Evolutionary conservation across 2,113 vertebrate species (phyloP).

Genomic region (Tor tambroides): DNA sequence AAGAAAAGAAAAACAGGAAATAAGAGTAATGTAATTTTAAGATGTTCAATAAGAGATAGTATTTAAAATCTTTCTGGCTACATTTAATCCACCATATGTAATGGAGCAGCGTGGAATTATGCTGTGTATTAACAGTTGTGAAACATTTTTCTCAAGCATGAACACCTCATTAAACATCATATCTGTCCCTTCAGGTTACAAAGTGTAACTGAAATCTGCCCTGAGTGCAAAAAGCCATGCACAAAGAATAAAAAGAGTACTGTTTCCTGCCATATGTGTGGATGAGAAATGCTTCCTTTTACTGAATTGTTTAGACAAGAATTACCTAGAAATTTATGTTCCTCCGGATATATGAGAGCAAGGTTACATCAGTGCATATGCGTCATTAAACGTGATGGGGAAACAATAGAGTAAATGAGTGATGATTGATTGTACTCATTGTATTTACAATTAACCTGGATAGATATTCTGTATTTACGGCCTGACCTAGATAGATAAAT

Average conservation of each 20-base stretch:
- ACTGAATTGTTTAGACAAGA: conserved; percentile 12
- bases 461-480: background rate
- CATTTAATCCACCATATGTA: background rate
- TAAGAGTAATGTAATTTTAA: background rate
- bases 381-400: conserved; percentile 25
- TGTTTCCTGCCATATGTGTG: conserved; percentile 8
- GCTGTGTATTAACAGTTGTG: background rate
- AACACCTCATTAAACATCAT: background rate
- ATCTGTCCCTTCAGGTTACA: background rate
- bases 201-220: background rate
- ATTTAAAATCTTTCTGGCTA: background rate
- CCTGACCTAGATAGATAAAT: background rate
- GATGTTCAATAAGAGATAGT: too few species aligned
- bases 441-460: background rate
- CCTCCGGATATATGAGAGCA: conserved; percentile 11
- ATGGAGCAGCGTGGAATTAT: background rate
- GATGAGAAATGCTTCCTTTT: conserved; percentile 27
- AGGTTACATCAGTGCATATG: conserved; percentile 17
- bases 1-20: background rate
- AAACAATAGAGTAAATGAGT: conserved; percentile 17
- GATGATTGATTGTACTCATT: background rate
- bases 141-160: background rate
- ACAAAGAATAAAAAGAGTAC: background rate
- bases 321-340: conserved; percentile 22
- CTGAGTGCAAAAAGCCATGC: conserved; percentile 3